Base-by-base conservation (phyloP, 53 echinoderm and acorn worm genomes). In the Crossaster papposus region DNA sequence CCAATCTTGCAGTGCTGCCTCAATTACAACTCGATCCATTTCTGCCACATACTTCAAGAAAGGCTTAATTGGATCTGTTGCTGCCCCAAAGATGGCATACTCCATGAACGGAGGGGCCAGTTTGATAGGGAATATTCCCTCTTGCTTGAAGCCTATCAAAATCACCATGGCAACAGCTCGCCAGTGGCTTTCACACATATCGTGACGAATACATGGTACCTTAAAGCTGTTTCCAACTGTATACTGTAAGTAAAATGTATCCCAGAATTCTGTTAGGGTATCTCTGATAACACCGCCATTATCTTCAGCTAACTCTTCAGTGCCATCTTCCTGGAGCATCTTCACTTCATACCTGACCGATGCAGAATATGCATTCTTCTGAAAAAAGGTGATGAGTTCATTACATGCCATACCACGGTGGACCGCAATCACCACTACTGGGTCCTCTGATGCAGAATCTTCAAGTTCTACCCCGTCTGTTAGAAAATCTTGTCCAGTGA, bases 131-230 rank as follows among this genome's bases (percentile, higher is more conserved):
- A 80, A 80, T 11, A 80, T 80, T 17, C 32, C 54, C 18, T 80
- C 80, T 14, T 80, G 80, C 51, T n/a, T 80, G 58, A 54, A 80
- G 51, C 18, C 51, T 50, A 53, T 13, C 8, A 30, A n/a, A n/a
- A 80, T 54, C 2, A 80, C 80, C 30, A 51, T 53, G 51, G 51
- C 50, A 17, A 80, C 80, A 11, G 80, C 80, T 14, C 28, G 26
- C 80, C 80, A 53, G 51, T 80, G 80, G 26, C 0, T 23, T 3
- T 14, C n/a, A 9, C 5, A 30, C 80, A 80, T 80, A 53, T 53
- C 80, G 7, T 80, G 80, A 29, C 80, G 53, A 11, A 80, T 14
- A 26, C 51, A 52, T 44, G 80, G 80, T 33, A 80, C 80, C 18
- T 52, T 28, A 12, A 80, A 52, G 14, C 13, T 28, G 80, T 80